Evolutionary conservation across 2,888 invertebrate species (phyloP).

Genomic region (Tetragonula carbonaria): DNA sequence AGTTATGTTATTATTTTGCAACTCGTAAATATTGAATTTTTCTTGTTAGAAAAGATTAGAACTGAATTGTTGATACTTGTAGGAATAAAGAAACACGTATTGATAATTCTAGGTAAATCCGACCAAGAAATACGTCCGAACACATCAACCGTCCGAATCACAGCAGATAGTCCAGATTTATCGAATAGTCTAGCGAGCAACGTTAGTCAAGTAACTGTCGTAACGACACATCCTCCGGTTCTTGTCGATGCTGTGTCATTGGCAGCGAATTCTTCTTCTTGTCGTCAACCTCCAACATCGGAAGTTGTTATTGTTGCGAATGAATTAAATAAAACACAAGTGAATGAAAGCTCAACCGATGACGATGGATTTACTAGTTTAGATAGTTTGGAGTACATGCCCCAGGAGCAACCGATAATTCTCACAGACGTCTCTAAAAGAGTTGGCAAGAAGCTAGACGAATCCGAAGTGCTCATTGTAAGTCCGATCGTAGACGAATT

Average conservation of each 20-base stretch:
- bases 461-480: conserved; percentile 93
- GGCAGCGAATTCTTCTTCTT: conserved; percentile 86
- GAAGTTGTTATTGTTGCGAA: conserved; percentile 94
- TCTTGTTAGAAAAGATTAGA: conserved; percentile 11
- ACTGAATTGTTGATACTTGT: not conserved
- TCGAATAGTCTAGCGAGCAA: conserved; percentile 91
- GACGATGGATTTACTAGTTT: conserved; percentile 90
- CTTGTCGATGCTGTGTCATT: conserved; percentile 89
- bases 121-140: conserved; percentile 82
- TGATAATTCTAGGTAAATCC: conserved; percentile 44
- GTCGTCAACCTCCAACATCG: conserved; percentile 87
- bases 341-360: conserved; percentile 89
- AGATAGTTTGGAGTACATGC: conserved; percentile 89
- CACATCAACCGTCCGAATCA: conserved; percentile 85
- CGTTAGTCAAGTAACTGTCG: conserved; percentile 92
- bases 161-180: conserved; percentile 85
- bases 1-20: not conserved
- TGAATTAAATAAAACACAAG: conserved; percentile 89
- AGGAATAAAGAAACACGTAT: not conserved
- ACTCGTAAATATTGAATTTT: not conserved
- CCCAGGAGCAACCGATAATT: conserved; percentile 79
- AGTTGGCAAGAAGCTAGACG: conserved; percentile 90
- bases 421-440: conserved; percentile 82
- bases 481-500: conserved; percentile 87
- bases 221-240: conserved; percentile 93